A percentile compares a stretch with the other conserved stretches of the same genome.
Conservation (phyloP, 64 coral and sea anemone species). For the Stylophora pistillata region DNA sequence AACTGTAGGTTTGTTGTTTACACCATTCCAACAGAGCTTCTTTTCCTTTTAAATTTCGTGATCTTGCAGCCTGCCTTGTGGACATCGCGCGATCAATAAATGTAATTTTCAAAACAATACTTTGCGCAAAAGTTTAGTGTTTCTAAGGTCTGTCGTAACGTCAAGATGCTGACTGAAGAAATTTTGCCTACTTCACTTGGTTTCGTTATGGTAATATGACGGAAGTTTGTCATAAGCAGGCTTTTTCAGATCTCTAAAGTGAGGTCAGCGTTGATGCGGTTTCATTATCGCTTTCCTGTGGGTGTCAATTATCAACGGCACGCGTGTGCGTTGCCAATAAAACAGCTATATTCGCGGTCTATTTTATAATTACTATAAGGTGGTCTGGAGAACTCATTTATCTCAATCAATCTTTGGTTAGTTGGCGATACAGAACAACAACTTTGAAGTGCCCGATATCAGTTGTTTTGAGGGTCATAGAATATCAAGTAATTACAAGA, state of each 20-base stretch:
- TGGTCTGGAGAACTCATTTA: no score
- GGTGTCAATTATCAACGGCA: not conserved
- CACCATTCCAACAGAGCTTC: slow-evolving; percentile 64
- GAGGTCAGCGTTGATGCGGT: not conserved
- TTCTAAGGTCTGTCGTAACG: not conserved
- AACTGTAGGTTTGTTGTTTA: slow-evolving; percentile 35
- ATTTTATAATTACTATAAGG: no score
- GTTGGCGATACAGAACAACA: no score
- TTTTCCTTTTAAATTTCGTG: slow-evolving; percentile 35
- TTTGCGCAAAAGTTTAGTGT: not conserved
- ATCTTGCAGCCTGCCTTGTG: not conserved
- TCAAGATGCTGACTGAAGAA: not conserved
- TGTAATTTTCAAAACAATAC: not conserved
- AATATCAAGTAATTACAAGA: no score
- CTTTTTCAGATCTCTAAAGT: not conserved
- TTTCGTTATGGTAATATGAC: not conserved
- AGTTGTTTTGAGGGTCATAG: no score
- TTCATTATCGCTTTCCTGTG: not conserved
- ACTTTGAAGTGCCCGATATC: no score
- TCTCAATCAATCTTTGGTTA: no score
- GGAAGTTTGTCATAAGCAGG: not conserved
- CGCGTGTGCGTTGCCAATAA: not conserved
- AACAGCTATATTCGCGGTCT: no score
- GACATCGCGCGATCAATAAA: not conserved
- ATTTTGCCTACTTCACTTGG: not conserved